Evolutionary conservation across 2,797 vertebrate genomes (phyloP).

Genomic region (Catostomus latipinnis): DNA sequence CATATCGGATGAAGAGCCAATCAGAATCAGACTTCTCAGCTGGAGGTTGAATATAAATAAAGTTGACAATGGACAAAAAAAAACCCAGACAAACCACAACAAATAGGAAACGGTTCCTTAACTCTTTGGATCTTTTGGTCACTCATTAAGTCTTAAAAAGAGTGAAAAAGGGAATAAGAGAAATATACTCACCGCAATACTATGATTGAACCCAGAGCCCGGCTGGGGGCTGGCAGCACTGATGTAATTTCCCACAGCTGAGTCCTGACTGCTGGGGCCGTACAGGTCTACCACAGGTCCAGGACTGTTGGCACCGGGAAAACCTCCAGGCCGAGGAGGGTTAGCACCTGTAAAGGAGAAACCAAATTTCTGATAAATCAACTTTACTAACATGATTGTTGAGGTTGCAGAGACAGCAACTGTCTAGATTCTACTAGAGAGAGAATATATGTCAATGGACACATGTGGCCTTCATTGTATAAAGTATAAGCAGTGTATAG

Average conservation of each 20-base stretch:
- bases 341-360: slow-evolving; percentile 85
- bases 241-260: slow-evolving; percentile 90
- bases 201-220: slow-evolving; percentile 93
- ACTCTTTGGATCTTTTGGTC: background rate
- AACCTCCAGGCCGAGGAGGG: slow-evolving; percentile 93
- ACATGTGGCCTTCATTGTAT: too few species aligned
- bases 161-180: slow-evolving; percentile 8
- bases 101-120: background rate
- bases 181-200: slow-evolving; percentile 89
- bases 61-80: slow-evolving; percentile 43
- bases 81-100: background rate
- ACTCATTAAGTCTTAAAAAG: background rate
- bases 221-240: slow-evolving; percentile 94
- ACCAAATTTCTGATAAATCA: slow-evolving; percentile 10
- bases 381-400: background rate
- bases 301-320: slow-evolving; percentile 96
- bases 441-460: background rate
- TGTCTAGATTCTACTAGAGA: background rate
- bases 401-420: background rate
- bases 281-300: slow-evolving; percentile 96
- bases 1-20: background rate
- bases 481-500: background rate
- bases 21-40: slow-evolving; percentile 23
- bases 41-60: slow-evolving; percentile 60
- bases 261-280: slow-evolving; percentile 94